These are phyloP conservation scores for Cyaniris semiargus DNA, from an alignment of 2,888 invertebrate species.

Conservation along the genomic window DNA sequence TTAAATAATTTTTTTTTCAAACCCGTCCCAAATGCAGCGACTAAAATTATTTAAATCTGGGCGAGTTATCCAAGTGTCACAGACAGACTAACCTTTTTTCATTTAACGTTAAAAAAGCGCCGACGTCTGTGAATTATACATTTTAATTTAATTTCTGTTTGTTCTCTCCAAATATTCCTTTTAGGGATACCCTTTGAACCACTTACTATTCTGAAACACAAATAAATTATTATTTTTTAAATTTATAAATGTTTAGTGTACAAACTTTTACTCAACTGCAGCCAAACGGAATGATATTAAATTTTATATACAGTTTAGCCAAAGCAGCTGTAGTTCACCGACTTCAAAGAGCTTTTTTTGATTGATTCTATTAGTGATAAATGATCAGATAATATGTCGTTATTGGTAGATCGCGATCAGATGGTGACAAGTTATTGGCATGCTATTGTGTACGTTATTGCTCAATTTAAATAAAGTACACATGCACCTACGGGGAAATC, in stretches of 20 bases:
- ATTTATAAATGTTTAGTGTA: too few relatives aligned
- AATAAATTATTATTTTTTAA: neutral
- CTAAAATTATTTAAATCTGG: constrained; percentile 11
- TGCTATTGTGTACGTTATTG: too few relatives aligned
- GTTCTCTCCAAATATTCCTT: neutral
- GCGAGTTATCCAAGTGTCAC: constrained; percentile 3
- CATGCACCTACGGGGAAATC: too few relatives aligned
- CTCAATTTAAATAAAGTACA: too few relatives aligned
- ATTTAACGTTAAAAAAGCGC: constrained; percentile 6
- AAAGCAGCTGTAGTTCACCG: too few relatives aligned
- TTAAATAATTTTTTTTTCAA: neutral
- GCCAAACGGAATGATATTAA: neutral
- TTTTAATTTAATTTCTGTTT: neutral
- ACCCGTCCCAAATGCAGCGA: neutral
- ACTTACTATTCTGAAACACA: neutral
- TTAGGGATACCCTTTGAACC: neutral
- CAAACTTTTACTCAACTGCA: neutral
- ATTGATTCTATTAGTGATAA: too few relatives aligned
- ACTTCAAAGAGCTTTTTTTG: too few relatives aligned
- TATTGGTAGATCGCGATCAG: too few relatives aligned
- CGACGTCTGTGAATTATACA: neutral
- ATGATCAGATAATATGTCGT: too few relatives aligned
- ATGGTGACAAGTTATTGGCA: too few relatives aligned
- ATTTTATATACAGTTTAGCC: too few relatives aligned
- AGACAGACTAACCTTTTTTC: constrained; percentile 7